These are phyloP conservation scores for Augochlorella aurata DNA, from an alignment of 2,888 invertebrate genomes.

Conservation along the genomic window DNA sequence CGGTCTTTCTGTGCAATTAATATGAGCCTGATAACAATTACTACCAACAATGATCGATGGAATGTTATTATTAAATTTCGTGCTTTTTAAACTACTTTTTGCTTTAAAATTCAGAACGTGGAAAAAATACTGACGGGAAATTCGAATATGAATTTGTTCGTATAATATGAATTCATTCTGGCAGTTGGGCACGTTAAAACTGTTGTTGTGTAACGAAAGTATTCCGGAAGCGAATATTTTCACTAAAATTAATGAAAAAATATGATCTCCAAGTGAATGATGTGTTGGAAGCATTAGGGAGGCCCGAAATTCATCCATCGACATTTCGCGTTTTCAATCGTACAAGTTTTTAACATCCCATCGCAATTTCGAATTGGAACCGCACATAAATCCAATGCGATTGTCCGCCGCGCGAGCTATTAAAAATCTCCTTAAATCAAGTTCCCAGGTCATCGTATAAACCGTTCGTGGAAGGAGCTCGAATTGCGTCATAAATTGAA, in stretches of 20 bases:
- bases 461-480: constrained; percentile 24
- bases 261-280: not conserved
- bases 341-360: constrained; percentile 4
- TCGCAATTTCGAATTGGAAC: constrained; percentile 5
- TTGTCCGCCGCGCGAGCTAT: constrained; percentile 29
- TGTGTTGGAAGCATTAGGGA: not conserved
- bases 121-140: not conserved
- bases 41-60: no score
- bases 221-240: not conserved
- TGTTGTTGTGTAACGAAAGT: not conserved
- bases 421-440: constrained; percentile 50
- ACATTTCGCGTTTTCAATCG: not conserved
- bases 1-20: no score
- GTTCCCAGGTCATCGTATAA: constrained; percentile 32
- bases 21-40: no score
- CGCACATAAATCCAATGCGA: constrained; percentile 25
- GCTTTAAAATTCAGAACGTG: not conserved
- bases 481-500: constrained; percentile 46
- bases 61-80: not conserved
- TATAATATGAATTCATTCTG: not conserved
- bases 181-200: not conserved
- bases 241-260: not conserved
- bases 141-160: not conserved
- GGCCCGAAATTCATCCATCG: not conserved
- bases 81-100: not conserved